Conservation (phyloP, 2,888 invertebrate species). For the Acleris holmiana region DNA sequence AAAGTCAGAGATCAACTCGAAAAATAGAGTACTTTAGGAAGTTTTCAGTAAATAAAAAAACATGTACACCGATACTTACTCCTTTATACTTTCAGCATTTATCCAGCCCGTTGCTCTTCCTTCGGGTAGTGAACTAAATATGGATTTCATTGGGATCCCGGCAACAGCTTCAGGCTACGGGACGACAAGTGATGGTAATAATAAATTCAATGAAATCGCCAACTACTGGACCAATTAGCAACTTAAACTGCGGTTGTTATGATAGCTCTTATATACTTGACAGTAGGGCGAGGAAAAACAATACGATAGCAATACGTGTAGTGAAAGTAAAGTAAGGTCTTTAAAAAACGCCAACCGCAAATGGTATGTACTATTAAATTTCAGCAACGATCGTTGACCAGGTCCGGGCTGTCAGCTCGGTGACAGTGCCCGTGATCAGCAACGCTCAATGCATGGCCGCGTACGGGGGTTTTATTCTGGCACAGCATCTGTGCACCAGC, state of each 20-base stretch:
- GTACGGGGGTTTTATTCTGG: conserved; percentile 49
- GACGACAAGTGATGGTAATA: conserved; percentile 47
- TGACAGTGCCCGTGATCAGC: conserved; percentile 44
- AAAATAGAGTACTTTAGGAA: too few relatives aligned
- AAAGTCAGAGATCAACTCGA: too few relatives aligned
- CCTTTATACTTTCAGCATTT: conserved; percentile 42
- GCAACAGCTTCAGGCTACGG: conserved; percentile 66
- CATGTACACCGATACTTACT: not conserved
- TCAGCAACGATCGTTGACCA: conserved; percentile 12
- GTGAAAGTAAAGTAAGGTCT: too few relatives aligned
- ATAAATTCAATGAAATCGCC: conserved; percentile 9
- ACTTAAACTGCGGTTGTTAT: conserved; percentile 6
- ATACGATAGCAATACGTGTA: too few relatives aligned
- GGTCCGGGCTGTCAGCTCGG: conserved; percentile 20
- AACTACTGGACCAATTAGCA: conserved; percentile 41
- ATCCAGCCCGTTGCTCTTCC: conserved; percentile 52
- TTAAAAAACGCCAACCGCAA: too few relatives aligned
- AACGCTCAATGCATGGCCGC: conserved; percentile 48
- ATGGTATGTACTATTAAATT: conserved; percentile 6
- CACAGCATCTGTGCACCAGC: conserved; percentile 58
- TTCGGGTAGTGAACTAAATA: conserved; percentile 45
- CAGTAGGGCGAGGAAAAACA: too few relatives aligned
- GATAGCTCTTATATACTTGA: too few relatives aligned
- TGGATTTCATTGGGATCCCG: conserved; percentile 48
- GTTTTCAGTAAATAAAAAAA: not conserved